Percentiles rank a stretch among this genome's conserved stretches.
Evolutionary conservation across 1,140 invertebrate species (phyloP).

Genomic region (Calosoma granatense): DNA sequence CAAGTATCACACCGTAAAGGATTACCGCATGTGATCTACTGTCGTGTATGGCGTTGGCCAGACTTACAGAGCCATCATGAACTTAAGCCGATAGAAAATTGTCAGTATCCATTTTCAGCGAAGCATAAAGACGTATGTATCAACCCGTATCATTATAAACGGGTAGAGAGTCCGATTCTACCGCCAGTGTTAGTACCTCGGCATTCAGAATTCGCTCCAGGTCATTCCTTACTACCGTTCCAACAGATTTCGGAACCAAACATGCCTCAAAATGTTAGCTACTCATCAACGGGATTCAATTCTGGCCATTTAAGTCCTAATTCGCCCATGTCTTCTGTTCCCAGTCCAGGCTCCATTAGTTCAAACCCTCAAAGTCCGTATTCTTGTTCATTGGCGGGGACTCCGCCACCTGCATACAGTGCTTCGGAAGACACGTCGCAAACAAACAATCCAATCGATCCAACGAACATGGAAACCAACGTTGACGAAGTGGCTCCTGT

Average conservation of each 20-base stretch:
- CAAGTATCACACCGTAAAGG: conserved; percentile 94
- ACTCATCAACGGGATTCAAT: conserved; percentile 67
- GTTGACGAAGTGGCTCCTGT: conserved; percentile 65
- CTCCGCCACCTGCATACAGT: conserved; percentile 88
- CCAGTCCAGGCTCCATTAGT: conserved; percentile 51
- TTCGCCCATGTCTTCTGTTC: conserved; percentile 51
- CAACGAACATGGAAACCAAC: conserved; percentile 28
- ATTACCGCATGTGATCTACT: conserved; percentile 96
- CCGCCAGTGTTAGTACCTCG: conserved; percentile 94
- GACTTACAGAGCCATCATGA: conserved; percentile 96
- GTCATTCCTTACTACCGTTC: conserved; percentile 79
- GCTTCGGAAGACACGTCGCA: conserved; percentile 61
- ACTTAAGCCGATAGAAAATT: conserved; percentile 85
- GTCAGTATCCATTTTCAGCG: conserved; percentile 88
- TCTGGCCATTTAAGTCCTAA: conserved; percentile 37
- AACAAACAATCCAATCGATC: conserved; percentile 39
- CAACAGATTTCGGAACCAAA: conserved; percentile 79
- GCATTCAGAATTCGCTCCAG: conserved; percentile 90
- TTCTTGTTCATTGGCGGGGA: conserved; percentile 65
- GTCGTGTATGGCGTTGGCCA: conserved; percentile 96
- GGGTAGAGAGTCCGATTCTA: conserved; percentile 87
- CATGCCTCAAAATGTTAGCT: conserved; percentile 94
- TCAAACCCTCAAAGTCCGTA: conserved; percentile 46
- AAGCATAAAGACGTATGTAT: conserved; percentile 98
- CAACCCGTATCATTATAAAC: conserved; percentile 96